Base-by-base conservation (phyloP, 1,140 invertebrate genomes). In the Zaprionus gabonicus region DNA sequence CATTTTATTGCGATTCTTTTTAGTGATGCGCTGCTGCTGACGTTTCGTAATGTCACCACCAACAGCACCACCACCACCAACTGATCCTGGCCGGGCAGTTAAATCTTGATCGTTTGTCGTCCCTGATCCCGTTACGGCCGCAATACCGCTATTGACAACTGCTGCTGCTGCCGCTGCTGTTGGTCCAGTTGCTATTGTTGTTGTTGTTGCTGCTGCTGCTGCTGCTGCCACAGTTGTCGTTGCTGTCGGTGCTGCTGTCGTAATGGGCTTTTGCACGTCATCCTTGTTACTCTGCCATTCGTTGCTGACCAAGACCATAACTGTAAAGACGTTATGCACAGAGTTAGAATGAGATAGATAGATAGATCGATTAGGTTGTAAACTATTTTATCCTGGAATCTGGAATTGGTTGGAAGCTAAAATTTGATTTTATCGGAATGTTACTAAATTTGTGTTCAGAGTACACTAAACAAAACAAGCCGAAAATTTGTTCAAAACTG, bases 281-380 rank as follows among this genome's bases (percentile, higher is more conserved):
- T 84, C 81, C 67, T 84, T 90, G 41, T 76, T 85, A 31, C 49
- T 71, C 46, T 44, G 57, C 85, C 76, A 84, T 82, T 90, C 85
- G 46, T 84, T 90, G 55, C 85, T 82, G 53, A 82, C 85, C 70
- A 90, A 80, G 70, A 90, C 85, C 85, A 90, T 90, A 69, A 80
- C 85, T 85, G 44, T 4, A 69, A 68, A 68, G 15, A 27, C 17
- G 65, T 31, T n/a, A 38, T 23, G 28, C 57, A 68, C 51, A 51
- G 63, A 51, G 10, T 60, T n/a, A 70, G 10, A 41, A 0, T 36
- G n/a, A 36, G 20, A 46, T 10, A 68, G 36, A 10, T 34, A 31
- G 28, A 34, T 34, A 34, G 31, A 31, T 31, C 20, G 28, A 1
- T 34, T 10, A 10, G 31, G 9, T 10, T 34, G 9, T 3, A 34